Evolutionary conservation across 2,888 invertebrate genomes (phyloP), one percentile per base, ranked within the genome.

Genomic region (Epistrophe eligans): DNA sequence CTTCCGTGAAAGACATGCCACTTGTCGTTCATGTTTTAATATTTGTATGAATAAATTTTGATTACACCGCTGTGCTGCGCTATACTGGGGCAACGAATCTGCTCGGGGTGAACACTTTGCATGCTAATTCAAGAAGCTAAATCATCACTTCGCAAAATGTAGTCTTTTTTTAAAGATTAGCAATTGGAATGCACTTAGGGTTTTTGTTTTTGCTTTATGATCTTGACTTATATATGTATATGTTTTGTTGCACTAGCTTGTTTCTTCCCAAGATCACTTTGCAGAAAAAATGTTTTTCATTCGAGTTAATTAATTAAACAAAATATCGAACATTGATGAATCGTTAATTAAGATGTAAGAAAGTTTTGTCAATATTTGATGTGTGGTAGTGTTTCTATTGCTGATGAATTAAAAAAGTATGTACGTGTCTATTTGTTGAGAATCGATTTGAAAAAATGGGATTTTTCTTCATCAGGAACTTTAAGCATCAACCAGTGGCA

Each of bases 1-100:
- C 84, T 67, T 77, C 71, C 62, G 72, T 48, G 72, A 55, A 50
- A 70, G 71, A 84, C 64, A 66, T 84, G 84, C 77, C 84, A 85
- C 84, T 81, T 85, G 84, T 85, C 81, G 73, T 85, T 81, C 80
- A 84, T 50, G 70, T 70, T 70, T 40, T 55, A 50, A 67, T 67
- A 70, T 76, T 66, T 67, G 76, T 72, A 71, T 76, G 76, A 71
- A 80, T 58, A 67, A 76, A 80, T 77, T 76, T 58, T 79, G 84
- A 84, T 79, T 84, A 74, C 55, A 40, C 62, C 11, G 32, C 32
- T 32, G 32, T 5, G 32, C 32, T 32, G 24, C 24, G 24, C 24
- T 24, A 24, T 24, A 24, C 24, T 24, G 24, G 32, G 32, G 32
- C 4, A 32, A 32, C 32, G 32, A 32, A 32, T 32, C 32, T 32